phyloP scores from a whole-genome alignment of 2,113 vertebrate species.

The Oryzias melastigma region DNA sequence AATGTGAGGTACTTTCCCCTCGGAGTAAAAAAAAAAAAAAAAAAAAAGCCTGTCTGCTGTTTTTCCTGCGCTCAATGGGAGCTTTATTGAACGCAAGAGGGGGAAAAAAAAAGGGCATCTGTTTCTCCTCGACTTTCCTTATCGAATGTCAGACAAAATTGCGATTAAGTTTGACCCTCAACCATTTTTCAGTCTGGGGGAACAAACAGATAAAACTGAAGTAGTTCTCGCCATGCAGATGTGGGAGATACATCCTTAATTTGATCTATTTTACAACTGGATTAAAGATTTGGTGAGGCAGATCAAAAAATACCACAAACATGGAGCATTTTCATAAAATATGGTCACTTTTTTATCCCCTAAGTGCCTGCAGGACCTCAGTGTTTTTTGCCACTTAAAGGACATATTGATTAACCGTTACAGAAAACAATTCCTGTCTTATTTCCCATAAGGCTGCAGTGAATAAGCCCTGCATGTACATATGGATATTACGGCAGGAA shows the following conservation, averaged over 20 bases:
- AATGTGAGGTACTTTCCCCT: constrained; percentile 64
- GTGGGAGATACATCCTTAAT: constrained; percentile 29
- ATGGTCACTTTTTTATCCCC: constrained; percentile 16
- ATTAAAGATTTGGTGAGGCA: constrained; percentile 29
- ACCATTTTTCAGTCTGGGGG: constrained; percentile 31
- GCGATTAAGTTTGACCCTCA: constrained; percentile 29
- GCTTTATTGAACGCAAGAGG: constrained; percentile 49
- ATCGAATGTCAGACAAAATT: constrained; percentile 49
- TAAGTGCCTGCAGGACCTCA: constrained; percentile 23
- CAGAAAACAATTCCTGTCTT: constrained; percentile 46
- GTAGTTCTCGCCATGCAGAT: constrained; percentile 37
- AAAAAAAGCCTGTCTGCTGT: constrained; percentile 48
- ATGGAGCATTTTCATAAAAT: constrained; percentile 52
- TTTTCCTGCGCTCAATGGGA: constrained; percentile 46
- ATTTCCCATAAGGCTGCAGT: constrained; percentile 58
- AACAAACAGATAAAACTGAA: constrained; percentile 30
- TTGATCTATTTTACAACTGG: constrained; percentile 16
- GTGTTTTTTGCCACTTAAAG: constrained; percentile 46
- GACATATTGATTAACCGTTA: constrained; percentile 59
- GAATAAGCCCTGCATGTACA: constrained; percentile 34
- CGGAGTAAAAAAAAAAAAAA: constrained; percentile 42
- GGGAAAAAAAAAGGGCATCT: constrained; percentile 23
- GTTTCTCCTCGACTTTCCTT: constrained; percentile 41
- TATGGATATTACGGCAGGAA: constrained; percentile 37
- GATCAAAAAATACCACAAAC: constrained; percentile 50